These are phyloP conservation scores for Blastomussa wellsi DNA, from an alignment of 92 coral and sea anemone genomes.

Conservation along the genomic window DNA sequence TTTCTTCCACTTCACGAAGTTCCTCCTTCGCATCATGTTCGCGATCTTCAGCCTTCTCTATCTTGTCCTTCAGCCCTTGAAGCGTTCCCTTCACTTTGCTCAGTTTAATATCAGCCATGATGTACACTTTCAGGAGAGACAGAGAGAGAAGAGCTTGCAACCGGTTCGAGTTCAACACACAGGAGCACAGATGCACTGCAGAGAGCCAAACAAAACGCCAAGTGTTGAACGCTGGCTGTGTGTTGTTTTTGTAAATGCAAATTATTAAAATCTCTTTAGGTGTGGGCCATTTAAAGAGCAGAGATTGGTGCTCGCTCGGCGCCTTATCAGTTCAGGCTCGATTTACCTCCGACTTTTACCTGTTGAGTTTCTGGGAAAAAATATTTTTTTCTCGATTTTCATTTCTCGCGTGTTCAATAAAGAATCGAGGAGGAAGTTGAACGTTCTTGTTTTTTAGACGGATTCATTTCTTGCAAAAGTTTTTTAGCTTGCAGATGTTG, in stretches of 20 bases:
- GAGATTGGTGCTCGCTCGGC: conserved; percentile 30
- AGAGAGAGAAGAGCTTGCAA: conserved; percentile 1
- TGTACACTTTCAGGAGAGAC: neutral
- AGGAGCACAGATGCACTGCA: neutral
- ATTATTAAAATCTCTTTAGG: conserved; percentile 30
- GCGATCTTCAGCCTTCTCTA: conserved; percentile 81
- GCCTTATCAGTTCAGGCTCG: conserved; percentile 29
- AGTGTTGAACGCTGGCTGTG: neutral
- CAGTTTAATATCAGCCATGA: conserved; percentile 47
- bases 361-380: neutral
- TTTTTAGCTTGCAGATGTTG: conserved; percentile 34
- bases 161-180: neutral
- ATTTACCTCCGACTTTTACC: conserved; percentile 21
- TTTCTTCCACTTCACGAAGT: conserved; percentile 62
- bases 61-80: conserved; percentile 73
- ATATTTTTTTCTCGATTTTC: neutral
- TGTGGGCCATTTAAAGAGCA: conserved; percentile 30
- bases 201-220: conserved; percentile 20
- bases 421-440: neutral
- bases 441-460: neutral
- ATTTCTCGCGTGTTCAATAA: neutral
- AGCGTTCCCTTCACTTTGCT: conserved; percentile 79
- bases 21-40: conserved; percentile 69
- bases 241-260: conserved; percentile 43
- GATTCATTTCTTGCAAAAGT: neutral